A percentile compares a stretch with the other conserved stretches of the same genome.
These are phyloP conservation scores for Caenorhabditis uteleia DNA, from an alignment of 2,888 invertebrate species.

Conservation along the genomic window DNA sequence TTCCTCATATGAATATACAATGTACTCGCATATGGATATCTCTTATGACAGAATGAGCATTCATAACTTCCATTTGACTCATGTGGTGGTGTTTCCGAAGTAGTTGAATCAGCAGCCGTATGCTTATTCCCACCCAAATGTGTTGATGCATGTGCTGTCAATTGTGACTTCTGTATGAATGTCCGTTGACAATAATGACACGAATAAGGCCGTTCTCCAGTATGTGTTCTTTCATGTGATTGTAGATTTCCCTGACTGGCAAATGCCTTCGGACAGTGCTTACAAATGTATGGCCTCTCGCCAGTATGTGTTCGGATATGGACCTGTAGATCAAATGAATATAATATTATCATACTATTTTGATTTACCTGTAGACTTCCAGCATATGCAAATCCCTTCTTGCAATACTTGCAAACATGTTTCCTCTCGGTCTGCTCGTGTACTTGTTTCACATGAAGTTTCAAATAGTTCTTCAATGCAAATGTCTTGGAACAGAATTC, in stretches of 20 bases:
- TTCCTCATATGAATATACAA: conserved; percentile 67
- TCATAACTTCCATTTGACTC: conserved; percentile 26
- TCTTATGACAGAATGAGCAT: conserved; percentile 65
- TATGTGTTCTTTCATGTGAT: conserved; percentile 68
- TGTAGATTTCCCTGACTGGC: conserved; percentile 69
- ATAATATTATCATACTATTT: background rate
- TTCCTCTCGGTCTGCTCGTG: conserved; percentile 67
- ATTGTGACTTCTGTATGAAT: conserved; percentile 69
- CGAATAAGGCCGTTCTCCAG: conserved; percentile 65
- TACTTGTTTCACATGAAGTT: conserved; percentile 68
- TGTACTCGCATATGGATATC: conserved; percentile 67
- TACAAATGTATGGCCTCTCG: conserved; percentile 66
- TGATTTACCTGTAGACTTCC: conserved; percentile 66
- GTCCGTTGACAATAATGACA: conserved; percentile 60
- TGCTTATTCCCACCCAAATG: conserved; percentile 32
- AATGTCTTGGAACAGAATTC: conserved; percentile 67
- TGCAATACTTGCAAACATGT: conserved; percentile 64
- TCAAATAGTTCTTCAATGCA: conserved; percentile 69
- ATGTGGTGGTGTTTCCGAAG: background rate
- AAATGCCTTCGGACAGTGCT: conserved; percentile 67
- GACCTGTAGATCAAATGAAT: conserved; percentile 52
- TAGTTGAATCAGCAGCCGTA: background rate
- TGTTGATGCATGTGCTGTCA: conserved; percentile 68
- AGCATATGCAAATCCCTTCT: conserved; percentile 68
- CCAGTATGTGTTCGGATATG: conserved; percentile 69